These are phyloP conservation scores for Brachyopa scutellaris DNA, from an alignment of 2,888 invertebrate genomes.

Conservation along the genomic window DNA sequence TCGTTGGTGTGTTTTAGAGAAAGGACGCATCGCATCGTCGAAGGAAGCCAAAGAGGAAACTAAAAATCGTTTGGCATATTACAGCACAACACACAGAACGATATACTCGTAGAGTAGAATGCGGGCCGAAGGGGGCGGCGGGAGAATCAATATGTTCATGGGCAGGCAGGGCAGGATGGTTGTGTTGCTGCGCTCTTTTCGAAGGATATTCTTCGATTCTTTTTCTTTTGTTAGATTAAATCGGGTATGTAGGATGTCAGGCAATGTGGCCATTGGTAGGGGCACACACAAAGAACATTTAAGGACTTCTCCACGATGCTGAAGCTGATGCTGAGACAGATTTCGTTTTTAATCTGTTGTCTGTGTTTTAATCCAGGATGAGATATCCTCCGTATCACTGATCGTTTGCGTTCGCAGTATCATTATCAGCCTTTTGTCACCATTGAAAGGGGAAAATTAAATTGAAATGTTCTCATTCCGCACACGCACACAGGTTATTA, in stretches of 20 bases:
- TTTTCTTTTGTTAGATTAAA: neutral
- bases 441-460: slow-evolving; percentile 12
- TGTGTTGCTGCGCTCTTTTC: slow-evolving; percentile 31
- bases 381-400: slow-evolving; percentile 29
- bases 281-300: slow-evolving; percentile 24
- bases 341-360: slow-evolving; percentile 18
- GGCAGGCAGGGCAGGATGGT: slow-evolving; percentile 4
- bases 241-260: neutral
- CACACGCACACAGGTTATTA: slow-evolving; percentile 19
- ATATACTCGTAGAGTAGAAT: neutral
- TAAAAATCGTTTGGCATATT: slow-evolving; percentile 47
- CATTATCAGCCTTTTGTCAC: slow-evolving; percentile 13
- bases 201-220: slow-evolving; percentile 25
- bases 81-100: slow-evolving; percentile 11
- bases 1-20: slow-evolving; percentile 3
- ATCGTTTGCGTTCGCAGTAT: too few relatives aligned
- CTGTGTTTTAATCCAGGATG: slow-evolving; percentile 7
- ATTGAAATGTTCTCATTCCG: slow-evolving; percentile 32
- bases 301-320: neutral
- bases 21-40: slow-evolving; percentile 35
- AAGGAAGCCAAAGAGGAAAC: slow-evolving; percentile 53
- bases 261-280: slow-evolving; percentile 6
- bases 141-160: slow-evolving; percentile 52
- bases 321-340: slow-evolving; percentile 16
- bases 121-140: neutral